A percentile compares a stretch with the other conserved stretches of the same genome.
These are phyloP conservation scores for Epinephelus coioides DNA, from an alignment of 2,797 vertebrate species.

Conservation along the genomic window DNA sequence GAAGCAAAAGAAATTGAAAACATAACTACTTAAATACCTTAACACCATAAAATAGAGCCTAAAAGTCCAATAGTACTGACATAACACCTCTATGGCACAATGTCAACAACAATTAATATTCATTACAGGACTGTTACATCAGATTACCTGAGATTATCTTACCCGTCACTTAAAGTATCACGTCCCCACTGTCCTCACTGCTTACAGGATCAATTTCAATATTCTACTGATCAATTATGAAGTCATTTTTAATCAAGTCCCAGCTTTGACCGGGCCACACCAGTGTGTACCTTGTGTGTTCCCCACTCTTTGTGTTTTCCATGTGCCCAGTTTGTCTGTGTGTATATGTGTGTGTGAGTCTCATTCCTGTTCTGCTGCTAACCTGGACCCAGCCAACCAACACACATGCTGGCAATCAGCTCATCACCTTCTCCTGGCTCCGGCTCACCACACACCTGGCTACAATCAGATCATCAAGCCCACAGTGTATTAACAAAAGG, in stretches of 20 bases:
- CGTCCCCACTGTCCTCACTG: neutral
- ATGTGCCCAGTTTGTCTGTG: too few species aligned
- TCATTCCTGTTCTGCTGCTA: too few species aligned
- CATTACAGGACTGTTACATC: neutral
- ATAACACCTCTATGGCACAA: neutral
- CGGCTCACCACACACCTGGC: too few species aligned
- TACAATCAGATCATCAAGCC: too few species aligned
- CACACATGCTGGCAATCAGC: too few species aligned
- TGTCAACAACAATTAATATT: constrained; percentile 18
- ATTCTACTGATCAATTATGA: constrained; percentile 22
- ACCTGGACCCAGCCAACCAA: too few species aligned
- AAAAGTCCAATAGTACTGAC: neutral
- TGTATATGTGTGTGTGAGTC: too few species aligned
- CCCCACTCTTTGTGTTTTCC: too few species aligned
- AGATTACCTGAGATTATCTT: neutral
- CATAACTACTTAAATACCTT: neutral
- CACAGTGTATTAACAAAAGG: too few species aligned
- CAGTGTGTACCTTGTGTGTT: too few species aligned
- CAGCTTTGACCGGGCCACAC: neutral
- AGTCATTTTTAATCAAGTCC: constrained; percentile 34
- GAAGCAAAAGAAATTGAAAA: too few species aligned
- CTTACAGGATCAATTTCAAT: constrained; percentile 31
- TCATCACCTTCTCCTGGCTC: too few species aligned
- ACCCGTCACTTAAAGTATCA: constrained; percentile 17
- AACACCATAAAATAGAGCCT: neutral